A percentile compares a stretch with the other conserved stretches of the same genome.
Evolutionary conservation across 1,140 invertebrate species (phyloP).

Genomic region (Drosophila pallidifrons): DNA sequence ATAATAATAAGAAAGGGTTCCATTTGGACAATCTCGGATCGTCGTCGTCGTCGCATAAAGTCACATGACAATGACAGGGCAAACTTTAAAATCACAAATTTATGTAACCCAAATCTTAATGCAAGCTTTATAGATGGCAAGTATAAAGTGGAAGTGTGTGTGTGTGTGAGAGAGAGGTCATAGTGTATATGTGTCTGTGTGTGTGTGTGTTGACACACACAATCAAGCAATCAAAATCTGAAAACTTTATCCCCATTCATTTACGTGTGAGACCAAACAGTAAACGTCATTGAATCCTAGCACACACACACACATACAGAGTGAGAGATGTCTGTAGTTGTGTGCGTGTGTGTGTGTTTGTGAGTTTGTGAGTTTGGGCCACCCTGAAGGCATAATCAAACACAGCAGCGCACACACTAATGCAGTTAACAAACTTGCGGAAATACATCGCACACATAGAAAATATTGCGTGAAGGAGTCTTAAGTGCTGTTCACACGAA

Average conservation of each 20-base stretch:
- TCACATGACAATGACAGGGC: conserved; percentile 14
- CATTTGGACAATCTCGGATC: conserved; percentile 16
- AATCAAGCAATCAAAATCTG: conserved; percentile 83
- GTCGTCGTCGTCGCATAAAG: background rate
- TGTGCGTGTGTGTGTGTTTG: conserved; percentile 16
- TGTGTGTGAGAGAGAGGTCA: background rate
- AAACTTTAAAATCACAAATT: conserved; percentile 25
- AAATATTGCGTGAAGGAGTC: conserved; percentile 59
- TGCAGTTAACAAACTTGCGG: conserved; percentile 83
- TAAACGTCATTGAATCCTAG: conserved; percentile 45
- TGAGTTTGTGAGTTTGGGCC: conserved; percentile 32
- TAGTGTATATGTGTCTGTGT: background rate
- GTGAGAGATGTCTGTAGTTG: background rate
- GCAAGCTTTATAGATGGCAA: background rate
- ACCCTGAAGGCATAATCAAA: conserved; percentile 79
- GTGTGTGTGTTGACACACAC: conserved; percentile 70
- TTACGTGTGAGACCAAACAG: conserved; percentile 57
- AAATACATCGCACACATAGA: conserved; percentile 56
- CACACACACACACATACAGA: conserved; percentile 30
- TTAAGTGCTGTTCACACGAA: conserved; percentile 65
- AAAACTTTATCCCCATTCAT: conserved; percentile 75
- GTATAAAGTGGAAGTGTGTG: background rate
- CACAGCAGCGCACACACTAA: conserved; percentile 79
- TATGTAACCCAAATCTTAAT: conserved; percentile 44
- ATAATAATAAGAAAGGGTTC: conserved; percentile 4